Evolutionary conservation across 2,888 invertebrate species (phyloP).

Genomic region (Nycteola revayana): DNA sequence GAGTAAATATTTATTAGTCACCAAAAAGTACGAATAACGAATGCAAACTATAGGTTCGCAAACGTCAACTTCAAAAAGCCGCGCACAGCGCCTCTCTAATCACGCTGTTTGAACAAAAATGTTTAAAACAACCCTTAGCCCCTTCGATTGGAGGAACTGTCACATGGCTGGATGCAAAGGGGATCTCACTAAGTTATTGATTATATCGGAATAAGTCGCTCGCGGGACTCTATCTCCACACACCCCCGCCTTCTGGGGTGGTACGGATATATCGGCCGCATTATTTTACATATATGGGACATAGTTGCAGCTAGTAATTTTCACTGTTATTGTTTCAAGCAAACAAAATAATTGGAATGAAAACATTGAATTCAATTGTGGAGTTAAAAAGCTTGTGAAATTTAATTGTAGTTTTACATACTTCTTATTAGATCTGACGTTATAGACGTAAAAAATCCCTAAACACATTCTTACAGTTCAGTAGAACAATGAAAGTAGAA

Average conservation of each 20-base stretch:
- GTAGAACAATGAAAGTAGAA: conserved; percentile 7
- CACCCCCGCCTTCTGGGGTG: conserved; percentile 55
- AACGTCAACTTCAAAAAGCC: conserved; percentile 66
- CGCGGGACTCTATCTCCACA: conserved; percentile 51
- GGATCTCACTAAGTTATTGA: conserved; percentile 82
- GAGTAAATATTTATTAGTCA: conserved; percentile 58
- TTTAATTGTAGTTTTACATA: too few species aligned
- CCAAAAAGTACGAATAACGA: conserved; percentile 52
- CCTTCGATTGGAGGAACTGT: conserved; percentile 75
- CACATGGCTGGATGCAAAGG: conserved; percentile 80
- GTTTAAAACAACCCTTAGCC: conserved; percentile 62
- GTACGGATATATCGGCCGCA: conserved; percentile 76
- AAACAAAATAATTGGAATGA: conserved; percentile 28
- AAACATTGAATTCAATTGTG: conserved; percentile 18
- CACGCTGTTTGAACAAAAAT: conserved; percentile 78
- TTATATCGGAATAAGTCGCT: conserved; percentile 82
- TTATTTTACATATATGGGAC: conserved; percentile 81
- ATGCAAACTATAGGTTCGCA: conserved; percentile 53
- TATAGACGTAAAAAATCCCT: too few species aligned
- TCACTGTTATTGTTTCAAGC: conserved; percentile 42
- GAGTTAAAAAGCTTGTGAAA: too few species aligned
- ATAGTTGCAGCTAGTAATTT: conserved; percentile 74
- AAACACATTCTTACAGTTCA: too few species aligned
- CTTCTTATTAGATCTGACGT: too few species aligned
- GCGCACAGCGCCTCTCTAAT: conserved; percentile 65